Evolutionary conservation across 35 echinoderm and acorn worm species (phyloP).

Genomic region (Hemicentrotus pulcherrimus): DNA sequence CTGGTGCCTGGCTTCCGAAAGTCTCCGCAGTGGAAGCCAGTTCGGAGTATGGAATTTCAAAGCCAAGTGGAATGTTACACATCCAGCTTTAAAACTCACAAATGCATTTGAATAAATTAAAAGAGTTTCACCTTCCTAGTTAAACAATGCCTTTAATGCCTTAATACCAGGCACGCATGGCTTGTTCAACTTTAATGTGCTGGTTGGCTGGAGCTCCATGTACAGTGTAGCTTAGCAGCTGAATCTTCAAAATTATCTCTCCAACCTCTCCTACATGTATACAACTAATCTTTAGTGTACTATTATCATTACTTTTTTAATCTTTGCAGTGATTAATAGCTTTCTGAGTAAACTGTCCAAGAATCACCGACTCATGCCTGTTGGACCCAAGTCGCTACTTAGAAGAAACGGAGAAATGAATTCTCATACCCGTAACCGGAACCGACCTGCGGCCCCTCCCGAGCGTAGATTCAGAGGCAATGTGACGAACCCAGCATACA

Average conservation of each 20-base stretch:
- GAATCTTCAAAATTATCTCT: neutral
- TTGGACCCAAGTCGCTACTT: neutral
- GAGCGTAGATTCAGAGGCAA: constrained; percentile 37
- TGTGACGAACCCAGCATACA: constrained; percentile 91
- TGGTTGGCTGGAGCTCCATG: no score
- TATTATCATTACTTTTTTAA: neutral
- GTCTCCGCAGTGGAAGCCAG: no score
- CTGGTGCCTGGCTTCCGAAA: no score
- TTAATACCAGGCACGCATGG: no score
- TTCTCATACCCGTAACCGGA: constrained; percentile 27
- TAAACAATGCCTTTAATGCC: no score
- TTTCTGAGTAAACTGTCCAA: neutral
- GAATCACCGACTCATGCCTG: neutral
- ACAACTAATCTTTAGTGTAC: neutral
- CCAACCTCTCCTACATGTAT: neutral
- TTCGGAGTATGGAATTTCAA: no score
- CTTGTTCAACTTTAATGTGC: no score
- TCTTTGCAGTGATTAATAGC: neutral
- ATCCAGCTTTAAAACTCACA: no score
- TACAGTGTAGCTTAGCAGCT: no score
- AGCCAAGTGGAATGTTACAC: no score
- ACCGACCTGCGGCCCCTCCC: neutral
- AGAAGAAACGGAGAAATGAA: constrained; percentile 27
- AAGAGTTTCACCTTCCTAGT: no score
- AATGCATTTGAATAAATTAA: no score